Conservation (phyloP, 2,888 invertebrate genomes). For the Apoda limacodes region DNA sequence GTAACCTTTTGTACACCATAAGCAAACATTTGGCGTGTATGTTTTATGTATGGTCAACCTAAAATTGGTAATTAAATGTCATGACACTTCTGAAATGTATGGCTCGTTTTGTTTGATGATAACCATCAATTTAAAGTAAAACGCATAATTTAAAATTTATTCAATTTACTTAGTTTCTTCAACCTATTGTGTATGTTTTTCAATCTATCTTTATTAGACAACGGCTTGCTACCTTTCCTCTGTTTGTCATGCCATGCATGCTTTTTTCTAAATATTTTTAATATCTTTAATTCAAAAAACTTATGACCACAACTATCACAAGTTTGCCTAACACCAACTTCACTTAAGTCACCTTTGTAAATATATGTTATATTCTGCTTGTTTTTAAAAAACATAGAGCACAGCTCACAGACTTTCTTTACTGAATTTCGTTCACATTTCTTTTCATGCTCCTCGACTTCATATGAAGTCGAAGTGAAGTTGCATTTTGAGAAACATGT, state of each 20-base stretch:
- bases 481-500: constrained; percentile 14
- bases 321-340: constrained; percentile 17
- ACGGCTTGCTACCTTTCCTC: constrained; percentile 8
- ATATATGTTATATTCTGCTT: constrained; percentile 18
- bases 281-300: constrained; percentile 28
- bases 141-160: constrained; percentile 21
- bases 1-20: too few relatives aligned
- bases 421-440: too few relatives aligned
- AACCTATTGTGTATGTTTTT: constrained; percentile 28
- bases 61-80: too few relatives aligned
- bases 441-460: too few relatives aligned
- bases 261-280: constrained; percentile 10
- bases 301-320: constrained; percentile 25
- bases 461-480: too few relatives aligned
- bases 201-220: constrained; percentile 26
- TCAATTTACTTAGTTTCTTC: constrained; percentile 27
- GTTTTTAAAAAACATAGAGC: constrained; percentile 26
- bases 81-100: too few relatives aligned
- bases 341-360: constrained; percentile 13
- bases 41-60: too few relatives aligned
- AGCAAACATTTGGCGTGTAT: too few relatives aligned
- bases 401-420: constrained; percentile 25
- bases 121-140: constrained; percentile 17
- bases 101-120: too few relatives aligned
- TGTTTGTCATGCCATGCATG: neutral